Base-by-base conservation (phyloP, 1,140 invertebrate species). In the Sycophaga agraensis region DNA sequence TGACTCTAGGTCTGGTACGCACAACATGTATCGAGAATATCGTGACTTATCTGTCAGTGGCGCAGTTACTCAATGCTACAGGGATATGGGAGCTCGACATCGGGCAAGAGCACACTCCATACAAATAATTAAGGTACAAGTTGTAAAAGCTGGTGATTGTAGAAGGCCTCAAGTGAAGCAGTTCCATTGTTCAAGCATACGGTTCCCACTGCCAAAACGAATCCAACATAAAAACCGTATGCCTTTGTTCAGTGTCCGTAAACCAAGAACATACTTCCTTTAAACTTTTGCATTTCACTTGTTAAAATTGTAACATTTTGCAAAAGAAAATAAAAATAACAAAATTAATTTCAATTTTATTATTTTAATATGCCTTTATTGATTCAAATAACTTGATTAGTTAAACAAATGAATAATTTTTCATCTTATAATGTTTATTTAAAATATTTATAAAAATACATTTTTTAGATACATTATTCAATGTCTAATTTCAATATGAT, bases 21-120 rank as follows among this genome's bases (percentile, higher is more conserved):
- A 99, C 84, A 99, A 99, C 84, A 99, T 99, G 96, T 99, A 99
- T 89, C 87, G 97, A 55, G 98, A 99, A 82, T 99, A 99, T 83
- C 87, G 98, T 68, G 98, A 99, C 79, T 82, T 99, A 66, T 93
- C 92, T 40, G 91, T 95, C 4, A 91, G 93, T 51, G 94, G 91
- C 57, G 98, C 97, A 48, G 96, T 99, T 4, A 99, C 97, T 21
- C 94, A 98, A 77, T 98, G 96, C 82, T 99, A 99, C 82, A 87
- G 96, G 64, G 98, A 99, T 77, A 99, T 99, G 98, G 98, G 96
- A 64, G 97, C 97, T 39, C 87, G 96, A 69, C 98, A 99, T 85
- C 88, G 97, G 78, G 97, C 98, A 43, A 86, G 97, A 64, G 95
- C 97, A 55, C 95, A 98, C 76, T 93, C 95, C 6, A 99, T 99